These are phyloP conservation scores for Erebia ligea DNA, from an alignment of 2,888 invertebrate genomes.

Conservation along the genomic window DNA sequence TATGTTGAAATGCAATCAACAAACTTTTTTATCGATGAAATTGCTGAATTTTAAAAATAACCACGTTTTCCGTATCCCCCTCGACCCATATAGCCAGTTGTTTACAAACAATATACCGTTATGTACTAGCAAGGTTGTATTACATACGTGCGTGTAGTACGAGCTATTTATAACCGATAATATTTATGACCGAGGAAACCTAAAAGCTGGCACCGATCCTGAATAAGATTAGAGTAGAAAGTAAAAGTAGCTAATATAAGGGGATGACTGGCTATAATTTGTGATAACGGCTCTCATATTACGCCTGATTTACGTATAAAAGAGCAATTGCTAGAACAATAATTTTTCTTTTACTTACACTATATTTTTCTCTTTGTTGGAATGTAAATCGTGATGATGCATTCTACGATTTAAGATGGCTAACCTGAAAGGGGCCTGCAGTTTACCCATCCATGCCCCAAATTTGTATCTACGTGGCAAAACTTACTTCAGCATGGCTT, in stretches of 20 bases:
- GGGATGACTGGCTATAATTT: neutral
- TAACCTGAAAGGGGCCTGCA: too few species aligned
- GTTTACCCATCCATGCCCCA: too few species aligned
- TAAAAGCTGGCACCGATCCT: conserved; percentile 41
- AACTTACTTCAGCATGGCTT: too few species aligned
- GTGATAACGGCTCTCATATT: too few species aligned
- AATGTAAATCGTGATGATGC: too few species aligned
- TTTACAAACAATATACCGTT: conserved; percentile 33
- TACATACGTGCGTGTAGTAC: conserved; percentile 17
- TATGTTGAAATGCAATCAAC: neutral
- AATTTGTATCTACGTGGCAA: too few species aligned
- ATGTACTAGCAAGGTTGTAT: conserved; percentile 17
- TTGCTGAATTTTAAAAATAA: conserved; percentile 6
- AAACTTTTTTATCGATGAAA: neutral
- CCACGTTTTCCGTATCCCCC: neutral
- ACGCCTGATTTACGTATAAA: too few species aligned
- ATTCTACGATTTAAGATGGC: too few species aligned
- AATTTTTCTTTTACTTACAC: too few species aligned
- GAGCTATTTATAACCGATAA: conserved; percentile 24
- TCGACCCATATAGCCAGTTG: conserved; percentile 23
- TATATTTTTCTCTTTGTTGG: too few species aligned
- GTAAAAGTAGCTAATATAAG: conserved; percentile 1
- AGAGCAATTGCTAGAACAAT: too few species aligned
- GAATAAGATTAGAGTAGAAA: conserved; percentile 26
- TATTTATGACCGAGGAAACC: conserved; percentile 40